Percentiles rank a stretch among this genome's conserved stretches.
Conservation (phyloP, 2,113 vertebrate species). For the Triplophysa tibetana region DNA sequence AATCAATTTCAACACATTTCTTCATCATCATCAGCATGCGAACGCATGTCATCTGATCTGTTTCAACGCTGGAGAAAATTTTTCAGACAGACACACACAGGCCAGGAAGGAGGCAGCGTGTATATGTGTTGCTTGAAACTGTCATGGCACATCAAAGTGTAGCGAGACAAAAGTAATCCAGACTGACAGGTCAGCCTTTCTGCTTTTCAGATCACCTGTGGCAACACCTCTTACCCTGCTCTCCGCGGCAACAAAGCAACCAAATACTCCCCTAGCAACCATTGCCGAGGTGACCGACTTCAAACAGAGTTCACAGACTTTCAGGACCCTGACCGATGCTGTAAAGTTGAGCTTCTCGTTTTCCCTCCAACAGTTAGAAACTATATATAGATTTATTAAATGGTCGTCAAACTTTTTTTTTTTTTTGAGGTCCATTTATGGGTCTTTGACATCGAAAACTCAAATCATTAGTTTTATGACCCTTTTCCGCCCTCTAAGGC, state of each 20-base stretch:
- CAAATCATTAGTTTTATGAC: too few relatives aligned
- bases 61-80: background rate
- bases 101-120: conserved; percentile 47
- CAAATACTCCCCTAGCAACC: conserved; percentile 45
- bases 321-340: too few relatives aligned
- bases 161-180: conserved; percentile 64
- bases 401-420: too few relatives aligned
- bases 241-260: conserved; percentile 63
- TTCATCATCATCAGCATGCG: conserved; percentile 11
- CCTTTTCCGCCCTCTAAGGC: too few relatives aligned
- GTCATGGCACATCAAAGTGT: conserved; percentile 66
- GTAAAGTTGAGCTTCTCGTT: too few relatives aligned
- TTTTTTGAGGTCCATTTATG: too few relatives aligned
- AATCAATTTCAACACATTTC: background rate
- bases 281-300: conserved; percentile 5
- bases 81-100: conserved; percentile 51
- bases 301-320: background rate
- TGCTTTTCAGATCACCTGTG: conserved; percentile 54
- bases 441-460: too few relatives aligned
- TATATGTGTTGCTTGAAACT: conserved; percentile 57
- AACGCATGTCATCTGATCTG: conserved; percentile 2
- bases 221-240: conserved; percentile 50
- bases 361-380: background rate
- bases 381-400: too few relatives aligned
- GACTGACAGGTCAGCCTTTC: conserved; percentile 63